Percentiles rank a stretch among this genome's conserved stretches.
Evolutionary conservation across 2,797 vertebrate species (phyloP).

Genomic region (Mormyrus hasselquistii): DNA sequence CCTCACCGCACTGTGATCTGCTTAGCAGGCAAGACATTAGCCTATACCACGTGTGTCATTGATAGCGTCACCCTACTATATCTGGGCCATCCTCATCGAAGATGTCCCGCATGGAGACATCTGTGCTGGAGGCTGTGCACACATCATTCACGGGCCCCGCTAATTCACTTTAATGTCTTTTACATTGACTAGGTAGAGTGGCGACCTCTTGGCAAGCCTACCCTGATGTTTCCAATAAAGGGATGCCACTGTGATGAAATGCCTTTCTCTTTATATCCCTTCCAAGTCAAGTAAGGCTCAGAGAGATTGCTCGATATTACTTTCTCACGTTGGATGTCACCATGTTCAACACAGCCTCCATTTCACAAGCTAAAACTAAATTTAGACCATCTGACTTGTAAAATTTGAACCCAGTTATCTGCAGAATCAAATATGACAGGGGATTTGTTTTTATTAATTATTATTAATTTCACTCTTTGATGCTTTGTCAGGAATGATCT

Average conservation of each 20-base stretch:
- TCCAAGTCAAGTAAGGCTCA: conserved; percentile 65
- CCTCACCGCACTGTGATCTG: not conserved
- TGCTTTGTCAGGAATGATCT: conserved; percentile 17
- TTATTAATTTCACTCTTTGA: conserved; percentile 26
- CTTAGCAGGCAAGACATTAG: not conserved
- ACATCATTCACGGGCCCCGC: not conserved
- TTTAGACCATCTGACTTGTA: conserved; percentile 53
- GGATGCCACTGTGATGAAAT: conserved; percentile 52
- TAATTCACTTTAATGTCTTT: conserved; percentile 10
- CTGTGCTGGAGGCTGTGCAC: no score
- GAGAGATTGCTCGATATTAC: conserved; percentile 64
- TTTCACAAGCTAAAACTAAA: conserved; percentile 57
- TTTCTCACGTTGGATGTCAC: conserved; percentile 70
- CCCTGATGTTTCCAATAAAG: conserved; percentile 36
- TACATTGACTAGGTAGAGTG: not conserved
- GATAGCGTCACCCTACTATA: not conserved
- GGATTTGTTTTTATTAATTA: conserved; percentile 48
- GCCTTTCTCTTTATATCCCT: conserved; percentile 63
- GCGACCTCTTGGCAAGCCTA: not conserved
- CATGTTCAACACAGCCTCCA: conserved; percentile 50
- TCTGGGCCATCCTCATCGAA: not conserved
- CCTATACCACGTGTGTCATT: not conserved
- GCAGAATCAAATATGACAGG: conserved; percentile 42
- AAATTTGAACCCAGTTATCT: conserved; percentile 47
- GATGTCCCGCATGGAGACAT: not conserved